Evolutionary conservation across 2,797 vertebrate genomes (phyloP), one percentile per base, ranked within the genome.

Genomic region (Crotalus adamanteus): DNA sequence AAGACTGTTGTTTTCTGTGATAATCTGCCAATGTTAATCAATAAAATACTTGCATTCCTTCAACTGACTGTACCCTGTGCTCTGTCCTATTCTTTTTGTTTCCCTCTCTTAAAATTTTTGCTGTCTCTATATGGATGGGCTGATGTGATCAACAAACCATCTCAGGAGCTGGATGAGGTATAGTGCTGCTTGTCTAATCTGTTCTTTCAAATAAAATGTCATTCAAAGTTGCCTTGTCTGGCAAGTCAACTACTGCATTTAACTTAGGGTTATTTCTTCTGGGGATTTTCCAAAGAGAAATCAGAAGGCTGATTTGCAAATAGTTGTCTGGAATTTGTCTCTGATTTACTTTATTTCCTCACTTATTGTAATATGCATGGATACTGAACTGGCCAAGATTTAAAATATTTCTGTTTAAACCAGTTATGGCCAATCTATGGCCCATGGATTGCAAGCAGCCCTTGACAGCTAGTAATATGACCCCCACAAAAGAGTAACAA

Each of bases 101-200:
- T 96, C 93, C 86, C 91, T 96, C 95, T 94, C 87, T 96, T 96
- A 96, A 86, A 73, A 95, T 94, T 83, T 96, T 95, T 92, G 96
- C 97, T 97, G 90, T 96, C 96, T 97, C 96, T 96, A 95, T 97
- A 97, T 98, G 99, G 98, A 98, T 97, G 98, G 98, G 98, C 98
- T 96, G 97, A 97, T 98, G 98, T 98, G 97, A 95, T 97, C 98
- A 97, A 97, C 98, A 97, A 98, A 97, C 98, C 97, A 97, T 97
- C 97, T 97, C 98, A 99, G 99, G 99, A 99, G 97, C 98, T 99
- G 97, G 99, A 99, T 97, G 99, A 99, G 99, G 99, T 99, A 99
- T 96, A 96, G 97, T 98, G 92, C 88, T 94, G 47, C 65, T 93
- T 85, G 56, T 60, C 90, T 88, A 47, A 88, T 63, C 53, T 89